These are phyloP conservation scores for Eurypyga helias DNA, from an alignment of 2,113 vertebrate species.

Conservation along the genomic window DNA sequence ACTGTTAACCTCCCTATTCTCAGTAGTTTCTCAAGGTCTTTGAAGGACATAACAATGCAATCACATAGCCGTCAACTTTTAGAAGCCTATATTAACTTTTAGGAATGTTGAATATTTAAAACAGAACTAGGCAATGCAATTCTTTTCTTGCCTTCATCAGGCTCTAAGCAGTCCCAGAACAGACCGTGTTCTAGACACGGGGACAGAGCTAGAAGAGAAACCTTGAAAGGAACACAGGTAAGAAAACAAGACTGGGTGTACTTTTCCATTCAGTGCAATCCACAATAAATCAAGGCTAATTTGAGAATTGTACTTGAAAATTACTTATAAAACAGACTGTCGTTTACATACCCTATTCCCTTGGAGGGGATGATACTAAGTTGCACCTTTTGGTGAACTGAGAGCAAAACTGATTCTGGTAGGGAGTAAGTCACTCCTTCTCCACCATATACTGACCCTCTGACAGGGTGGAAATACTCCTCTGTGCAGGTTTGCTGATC, in stretches of 20 bases:
- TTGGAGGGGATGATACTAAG: background rate
- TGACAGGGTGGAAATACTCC: background rate
- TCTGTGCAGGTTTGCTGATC: background rate
- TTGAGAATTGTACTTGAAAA: background rate
- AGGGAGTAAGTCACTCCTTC: background rate
- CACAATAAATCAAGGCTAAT: background rate
- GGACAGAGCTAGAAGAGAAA: background rate
- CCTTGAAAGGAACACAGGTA: background rate
- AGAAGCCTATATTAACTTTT: background rate
- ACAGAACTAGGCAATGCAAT: background rate
- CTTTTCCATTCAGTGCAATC: background rate
- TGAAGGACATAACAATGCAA: conserved; percentile 9
- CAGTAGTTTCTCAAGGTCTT: conserved; percentile 48
- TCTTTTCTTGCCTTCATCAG: background rate
- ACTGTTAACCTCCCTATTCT: conserved; percentile 40
- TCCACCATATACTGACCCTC: background rate
- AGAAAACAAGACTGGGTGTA: background rate
- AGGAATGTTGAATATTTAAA: background rate
- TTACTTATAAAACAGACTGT: background rate
- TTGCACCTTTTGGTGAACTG: background rate
- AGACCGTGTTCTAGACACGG: background rate
- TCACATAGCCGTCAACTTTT: background rate
- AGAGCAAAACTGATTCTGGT: background rate
- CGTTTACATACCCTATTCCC: background rate
- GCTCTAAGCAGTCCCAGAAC: background rate